Base-by-base conservation (phyloP, 2,113 vertebrate species). In the Sinocyclocheilus grahami region DNA sequence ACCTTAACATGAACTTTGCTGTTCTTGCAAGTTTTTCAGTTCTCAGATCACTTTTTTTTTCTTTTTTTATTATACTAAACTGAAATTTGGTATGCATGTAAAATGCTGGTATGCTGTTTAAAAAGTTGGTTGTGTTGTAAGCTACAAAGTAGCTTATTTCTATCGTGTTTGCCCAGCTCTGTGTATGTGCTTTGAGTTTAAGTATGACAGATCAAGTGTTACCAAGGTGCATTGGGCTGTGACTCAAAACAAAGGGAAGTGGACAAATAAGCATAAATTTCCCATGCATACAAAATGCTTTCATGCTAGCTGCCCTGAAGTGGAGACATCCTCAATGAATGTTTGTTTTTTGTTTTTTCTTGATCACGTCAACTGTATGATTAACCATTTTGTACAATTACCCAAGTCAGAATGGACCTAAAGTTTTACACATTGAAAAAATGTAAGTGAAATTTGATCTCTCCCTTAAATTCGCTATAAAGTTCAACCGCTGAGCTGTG, bases 401-500 rank as follows among this genome's bases (percentile, higher is more conserved):
- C 92, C 92, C 93, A 91, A 91, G 94, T 91, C 89, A 92, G 93
- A 94, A 93, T 93, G 92, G 93, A 90, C 93, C 93, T 93, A 93
- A 93, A 93, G 94, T 92, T 86, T 93, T 95, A 90, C 93, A 94
- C 94, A 93, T 94, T 95, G 92, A 93, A 86, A 90, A 91, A 33
- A 53, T 82, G 20, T 60, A 84, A 84, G 94, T 93, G 95, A 96
- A 96, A 93, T 91, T 93, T 84, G 82, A 77, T 95, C 95, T 95
- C 94, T 92, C 93, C 22, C 75, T 67, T 75, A 87, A 93, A 93
- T 93, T 48, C 93, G 92, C 92, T 94, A 96, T 95, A 97, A 97
- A 96, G 96, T 97, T 97, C 96, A 96, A 94, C 95, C 95, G 94
- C 95, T 95, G 96, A 96, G 95, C 96, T 95, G 95, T 91, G 88